These are phyloP conservation scores for Rhaphigaster nebulosa DNA, from an alignment of 2,888 invertebrate species.

Conservation along the genomic window DNA sequence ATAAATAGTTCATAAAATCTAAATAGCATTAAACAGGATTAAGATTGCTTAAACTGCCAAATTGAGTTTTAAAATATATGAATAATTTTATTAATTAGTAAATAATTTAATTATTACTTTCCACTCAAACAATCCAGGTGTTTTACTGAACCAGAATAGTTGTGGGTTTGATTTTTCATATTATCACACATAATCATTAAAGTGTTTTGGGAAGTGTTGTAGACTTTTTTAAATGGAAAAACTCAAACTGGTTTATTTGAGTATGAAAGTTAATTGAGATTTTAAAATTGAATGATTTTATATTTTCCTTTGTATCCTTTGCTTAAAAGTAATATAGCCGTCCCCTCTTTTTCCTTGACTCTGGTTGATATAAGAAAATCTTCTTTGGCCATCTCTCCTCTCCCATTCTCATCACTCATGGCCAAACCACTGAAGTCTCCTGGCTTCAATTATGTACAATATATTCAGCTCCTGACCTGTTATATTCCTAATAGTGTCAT, in stretches of 20 bases:
- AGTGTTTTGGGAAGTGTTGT: background rate
- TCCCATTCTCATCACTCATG: no score
- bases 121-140: background rate
- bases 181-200: background rate
- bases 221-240: background rate
- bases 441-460: no score
- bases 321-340: background rate
- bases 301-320: background rate
- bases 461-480: no score
- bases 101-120: background rate
- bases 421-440: no score
- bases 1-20: background rate
- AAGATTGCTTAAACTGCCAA: background rate
- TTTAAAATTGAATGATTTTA: background rate
- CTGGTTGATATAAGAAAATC: no score
- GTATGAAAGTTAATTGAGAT: background rate
- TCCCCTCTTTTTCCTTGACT: no score
- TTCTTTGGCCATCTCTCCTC: no score
- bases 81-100: background rate
- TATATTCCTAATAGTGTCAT: no score
- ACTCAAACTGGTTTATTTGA: background rate
- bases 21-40: background rate
- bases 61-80: background rate
- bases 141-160: background rate
- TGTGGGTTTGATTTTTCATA: background rate